Percentiles rank a stretch among this genome's conserved stretches.
These are phyloP conservation scores for Triplophysa tibetana DNA, from an alignment of 2,113 vertebrate species.

Conservation along the genomic window DNA sequence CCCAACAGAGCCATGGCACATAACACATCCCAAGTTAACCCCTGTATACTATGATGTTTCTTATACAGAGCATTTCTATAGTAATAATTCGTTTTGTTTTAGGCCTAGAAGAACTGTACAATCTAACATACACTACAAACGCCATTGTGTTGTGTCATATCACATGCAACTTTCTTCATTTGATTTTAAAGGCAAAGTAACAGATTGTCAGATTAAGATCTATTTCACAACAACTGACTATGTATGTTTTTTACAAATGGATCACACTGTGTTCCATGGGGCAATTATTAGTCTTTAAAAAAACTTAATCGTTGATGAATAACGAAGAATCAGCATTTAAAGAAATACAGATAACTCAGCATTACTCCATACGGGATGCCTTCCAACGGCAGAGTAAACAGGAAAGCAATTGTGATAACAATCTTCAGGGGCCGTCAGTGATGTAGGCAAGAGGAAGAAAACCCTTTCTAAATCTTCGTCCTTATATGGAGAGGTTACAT, in stretches of 20 bases:
- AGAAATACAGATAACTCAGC: not conserved
- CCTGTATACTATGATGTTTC: not conserved
- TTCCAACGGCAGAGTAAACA: slow-evolving; percentile 66
- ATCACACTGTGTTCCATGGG: too few species aligned
- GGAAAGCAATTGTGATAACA: slow-evolving; percentile 71
- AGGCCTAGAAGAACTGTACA: too few species aligned
- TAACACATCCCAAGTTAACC: too few species aligned
- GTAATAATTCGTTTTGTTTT: not conserved
- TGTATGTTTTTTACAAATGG: not conserved
- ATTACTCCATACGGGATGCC: slow-evolving; percentile 45
- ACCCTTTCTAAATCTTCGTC: slow-evolving; percentile 55
- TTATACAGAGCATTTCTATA: not conserved
- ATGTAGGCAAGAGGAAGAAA: slow-evolving; percentile 67
- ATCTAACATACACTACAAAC: too few species aligned
- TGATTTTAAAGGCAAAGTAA: too few species aligned
- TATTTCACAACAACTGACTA: not conserved
- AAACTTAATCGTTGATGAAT: not conserved
- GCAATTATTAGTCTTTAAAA: too few species aligned
- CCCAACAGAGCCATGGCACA: too few species aligned
- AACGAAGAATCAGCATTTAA: slow-evolving; percentile 16
- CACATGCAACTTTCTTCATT: too few species aligned
- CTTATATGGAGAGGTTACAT: slow-evolving; percentile 67
- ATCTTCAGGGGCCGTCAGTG: slow-evolving; percentile 61
- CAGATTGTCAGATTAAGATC: too few species aligned
- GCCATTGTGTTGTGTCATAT: too few species aligned